Evolutionary conservation across 2,888 invertebrate genomes (phyloP), one percentile per base, ranked within the genome.

Genomic region (Mesodorylaimus sp.): DNA sequence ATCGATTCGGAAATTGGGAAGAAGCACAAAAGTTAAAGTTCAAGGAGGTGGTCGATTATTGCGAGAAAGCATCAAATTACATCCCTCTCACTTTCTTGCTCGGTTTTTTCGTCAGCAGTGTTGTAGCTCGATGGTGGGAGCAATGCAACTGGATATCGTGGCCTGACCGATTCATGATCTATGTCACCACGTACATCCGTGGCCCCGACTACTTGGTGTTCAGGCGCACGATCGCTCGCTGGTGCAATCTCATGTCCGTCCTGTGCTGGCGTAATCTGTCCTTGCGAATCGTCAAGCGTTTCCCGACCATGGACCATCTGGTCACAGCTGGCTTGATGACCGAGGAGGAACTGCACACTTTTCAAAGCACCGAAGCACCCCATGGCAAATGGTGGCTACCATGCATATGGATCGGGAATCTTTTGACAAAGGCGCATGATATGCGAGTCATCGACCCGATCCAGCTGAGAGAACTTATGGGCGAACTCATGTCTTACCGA

Each of bases 331-430:
- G 70, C 61, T 63, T 70, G 45, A 63, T 70, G 56, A 66, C 67
- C 5, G 57, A 61, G 25, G 66, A 66, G 28, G 70, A 70, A 51
- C 60, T 63, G 24, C 53, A 58, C 27, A 59, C 66, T 51, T 65
- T 65, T 52, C 66, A 62, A 16, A 66, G 68, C 25, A 61, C 52
- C 36, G 56, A 59, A 24, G 60, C 59, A 13, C 48, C 61, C 39
- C 64, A 63, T 56, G 64, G 68, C 62, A 70, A 70, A 55, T 70
- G 70, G 60, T 70, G 68, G 62, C 67, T 70, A 19, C 70, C 70
- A 1, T 54, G 69, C 10, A 63, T 67, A 48, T 70, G 70, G 70
- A 65, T 67, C 25, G 66, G 68, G 54, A 65, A 47, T 23, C 25
- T 45, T 7, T 45, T 39, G 41, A 39, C 10, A 39, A 39, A 39